These are phyloP conservation scores for Megaceryle alcyon DNA, from an alignment of 2,797 vertebrate species.

Conservation along the genomic window DNA sequence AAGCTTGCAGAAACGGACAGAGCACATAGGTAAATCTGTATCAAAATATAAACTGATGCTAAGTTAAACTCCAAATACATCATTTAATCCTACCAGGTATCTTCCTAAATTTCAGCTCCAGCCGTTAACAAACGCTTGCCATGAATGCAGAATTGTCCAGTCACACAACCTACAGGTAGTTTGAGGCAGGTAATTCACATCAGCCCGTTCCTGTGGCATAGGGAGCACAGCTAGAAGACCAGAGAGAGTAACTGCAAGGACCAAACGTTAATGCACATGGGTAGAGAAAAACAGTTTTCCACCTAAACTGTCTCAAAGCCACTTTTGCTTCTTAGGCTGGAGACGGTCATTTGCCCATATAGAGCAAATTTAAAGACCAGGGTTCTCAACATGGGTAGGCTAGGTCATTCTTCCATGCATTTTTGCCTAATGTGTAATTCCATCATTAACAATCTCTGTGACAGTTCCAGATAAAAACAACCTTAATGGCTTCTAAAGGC, in stretches of 20 bases:
- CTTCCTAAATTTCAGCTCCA: neutral
- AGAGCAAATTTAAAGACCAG: neutral
- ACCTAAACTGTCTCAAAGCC: neutral
- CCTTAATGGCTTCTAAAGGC: slow-evolving; percentile 3
- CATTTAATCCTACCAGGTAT: neutral
- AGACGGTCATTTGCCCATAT: neutral
- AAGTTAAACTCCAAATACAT: neutral
- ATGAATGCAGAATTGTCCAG: neutral
- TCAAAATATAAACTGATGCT: neutral
- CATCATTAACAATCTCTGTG: neutral
- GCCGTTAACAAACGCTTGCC: rapidly evolving
- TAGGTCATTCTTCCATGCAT: neutral
- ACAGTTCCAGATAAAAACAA: neutral
- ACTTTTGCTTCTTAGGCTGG: neutral
- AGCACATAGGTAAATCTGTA: neutral
- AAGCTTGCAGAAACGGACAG: neutral
- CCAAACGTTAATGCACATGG: neutral
- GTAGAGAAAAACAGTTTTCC: neutral
- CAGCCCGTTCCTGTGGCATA: neutral
- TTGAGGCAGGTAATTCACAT: neutral
- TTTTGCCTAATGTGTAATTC: neutral
- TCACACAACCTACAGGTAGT: neutral
- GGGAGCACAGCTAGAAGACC: neutral
- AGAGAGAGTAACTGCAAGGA: neutral
- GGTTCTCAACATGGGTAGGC: neutral